Evolutionary conservation across 2,113 vertebrate genomes (phyloP).

Genomic region (Apeltes quadracus): DNA sequence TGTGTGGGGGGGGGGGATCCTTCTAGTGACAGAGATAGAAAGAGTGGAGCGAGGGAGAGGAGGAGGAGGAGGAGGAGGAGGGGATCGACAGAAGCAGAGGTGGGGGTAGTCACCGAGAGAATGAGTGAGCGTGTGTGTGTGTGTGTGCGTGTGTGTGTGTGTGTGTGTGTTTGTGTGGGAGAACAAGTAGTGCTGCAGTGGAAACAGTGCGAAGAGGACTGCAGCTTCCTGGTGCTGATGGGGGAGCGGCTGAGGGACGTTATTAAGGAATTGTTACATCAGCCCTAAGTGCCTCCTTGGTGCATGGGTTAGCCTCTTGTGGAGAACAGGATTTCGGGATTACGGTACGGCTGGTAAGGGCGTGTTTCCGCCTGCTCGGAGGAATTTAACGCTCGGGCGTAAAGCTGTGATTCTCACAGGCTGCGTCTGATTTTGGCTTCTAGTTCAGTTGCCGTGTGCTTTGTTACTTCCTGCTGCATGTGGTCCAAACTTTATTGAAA

Average conservation of each 20-base stretch:
- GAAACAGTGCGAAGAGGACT: slow-evolving; percentile 78
- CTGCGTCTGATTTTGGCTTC: slow-evolving; percentile 17
- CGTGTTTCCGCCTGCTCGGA: slow-evolving; percentile 59
- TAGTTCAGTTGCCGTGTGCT: slow-evolving; percentile 16
- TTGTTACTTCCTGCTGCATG: slow-evolving; percentile 47
- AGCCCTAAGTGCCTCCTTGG: slow-evolving; percentile 77
- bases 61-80: slow-evolving; percentile 43
- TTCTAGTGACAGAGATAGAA: slow-evolving; percentile 71
- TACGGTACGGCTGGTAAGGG: slow-evolving; percentile 78
- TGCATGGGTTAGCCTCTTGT: slow-evolving; percentile 75
- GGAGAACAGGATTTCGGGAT: slow-evolving; percentile 75
- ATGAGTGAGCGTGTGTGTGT: slow-evolving; percentile 57
- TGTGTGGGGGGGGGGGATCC: slow-evolving; percentile 55
- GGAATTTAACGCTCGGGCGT: slow-evolving; percentile 9
- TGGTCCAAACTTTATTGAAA: slow-evolving; percentile 54
- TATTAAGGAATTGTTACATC: slow-evolving; percentile 69
- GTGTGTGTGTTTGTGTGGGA: slow-evolving; percentile 50
- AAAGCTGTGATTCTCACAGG: slow-evolving; percentile 16
- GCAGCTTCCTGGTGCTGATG: slow-evolving; percentile 80
- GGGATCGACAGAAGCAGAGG: slow-evolving; percentile 71
- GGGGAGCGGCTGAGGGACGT: slow-evolving; percentile 73
- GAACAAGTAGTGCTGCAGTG: slow-evolving; percentile 82
- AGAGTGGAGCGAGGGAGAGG: slow-evolving; percentile 66
- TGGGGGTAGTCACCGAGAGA: slow-evolving; percentile 73
- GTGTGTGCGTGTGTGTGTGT: slow-evolving; percentile 45